Base-by-base conservation (phyloP, 2,888 invertebrate genomes). In the Erebia aethiops region DNA sequence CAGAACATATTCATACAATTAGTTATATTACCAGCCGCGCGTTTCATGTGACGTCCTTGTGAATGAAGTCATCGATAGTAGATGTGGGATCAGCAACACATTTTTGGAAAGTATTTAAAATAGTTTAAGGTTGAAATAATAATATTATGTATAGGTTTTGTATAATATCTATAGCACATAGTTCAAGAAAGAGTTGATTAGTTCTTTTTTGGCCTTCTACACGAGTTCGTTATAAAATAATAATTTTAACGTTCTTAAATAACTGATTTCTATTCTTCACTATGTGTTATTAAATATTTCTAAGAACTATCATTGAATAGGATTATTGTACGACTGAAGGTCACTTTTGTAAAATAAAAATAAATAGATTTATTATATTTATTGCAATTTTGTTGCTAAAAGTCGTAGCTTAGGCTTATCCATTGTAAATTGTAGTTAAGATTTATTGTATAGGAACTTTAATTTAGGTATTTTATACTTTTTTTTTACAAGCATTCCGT, bases 391-490 rank as follows among this genome's bases (percentile, higher is more conserved):
- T 75, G 82, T 83, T 84, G 83, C 83, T 83, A 79, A 62, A 76
- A 73, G 71, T 72, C 52, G 67, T 73, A 77, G 78, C 79, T 77
- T 77, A 78, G 75, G 77, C 78, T 77, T 82, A 78, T 78, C 73
- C 74, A 77, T 76, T 85, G 85, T 85, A 86, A 80, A 85, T 84
- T 82, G 73, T 82, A 81, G 79, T 16, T 79, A 80, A 79, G 76
- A 67, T 71, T 58, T 69, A 74, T 74, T 79, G 75, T 77, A 78
- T 78, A 79, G 74, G 77, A 73, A 73, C 74, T 69, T 75, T 62
- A 63, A 56, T 49, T 75, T 78, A 81, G 79, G 74, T 72, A 69
- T 70, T 75, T 73, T 74, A 73, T 62, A 26, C 26, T 18, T 72
- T 77, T 74, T 65, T 72, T 77, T 74, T 77, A 75, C 74, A 79